Base-by-base conservation (phyloP, 2,797 vertebrate genomes). In the Paramormyrops hopkinsi region DNA sequence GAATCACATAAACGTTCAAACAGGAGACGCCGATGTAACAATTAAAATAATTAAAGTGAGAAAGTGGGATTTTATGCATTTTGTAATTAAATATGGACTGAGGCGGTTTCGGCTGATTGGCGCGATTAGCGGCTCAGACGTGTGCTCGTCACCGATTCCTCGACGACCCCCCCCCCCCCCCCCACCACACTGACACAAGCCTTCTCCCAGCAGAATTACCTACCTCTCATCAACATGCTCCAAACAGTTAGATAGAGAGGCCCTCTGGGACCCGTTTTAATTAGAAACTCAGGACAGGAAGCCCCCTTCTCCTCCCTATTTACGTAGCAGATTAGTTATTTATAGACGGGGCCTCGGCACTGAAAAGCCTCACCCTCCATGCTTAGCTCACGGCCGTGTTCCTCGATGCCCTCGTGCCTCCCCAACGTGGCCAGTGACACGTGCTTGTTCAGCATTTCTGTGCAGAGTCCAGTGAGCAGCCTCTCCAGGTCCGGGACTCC, bases 41-140 rank as follows among this genome's bases (percentile, higher is more conserved):
- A 76, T 76, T 76, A 76, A 76, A 73, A 76, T 76, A 76, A 76
- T 76, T 76, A 76, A 76, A 76, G 29, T 41, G 69, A 76, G 69
- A 41, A 41, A 41, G 29, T 19, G 12, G 69, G 14, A 76, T 76
- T 76, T 76, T 76, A 76, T 41, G 37, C 37, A 37, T 76, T 76
- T 76, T 41, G 33, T 41, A 76, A 76, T 76, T 76, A 76, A 76
- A 76, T 41, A 41, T 76, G 69, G 69, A 41, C 69, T 37, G 69
- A 19, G 69, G 69, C 69, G 12, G 14, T 76, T 41, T 37, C 8
- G 4, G 29, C 17, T 76, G 69, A 76, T 76, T 76, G 69, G 69
- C 33, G 9, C 69, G 33, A 37, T 73, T 33, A 37, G 65, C 65
- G 5, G 29, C 29, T 14, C 29, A 69, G 65, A 4, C 62, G 9